Percentiles rank a stretch among this genome's conserved stretches.
These are phyloP conservation scores for Rhopalosiphum maidis DNA, from an alignment of 1,140 invertebrate species.

Conservation along the genomic window DNA sequence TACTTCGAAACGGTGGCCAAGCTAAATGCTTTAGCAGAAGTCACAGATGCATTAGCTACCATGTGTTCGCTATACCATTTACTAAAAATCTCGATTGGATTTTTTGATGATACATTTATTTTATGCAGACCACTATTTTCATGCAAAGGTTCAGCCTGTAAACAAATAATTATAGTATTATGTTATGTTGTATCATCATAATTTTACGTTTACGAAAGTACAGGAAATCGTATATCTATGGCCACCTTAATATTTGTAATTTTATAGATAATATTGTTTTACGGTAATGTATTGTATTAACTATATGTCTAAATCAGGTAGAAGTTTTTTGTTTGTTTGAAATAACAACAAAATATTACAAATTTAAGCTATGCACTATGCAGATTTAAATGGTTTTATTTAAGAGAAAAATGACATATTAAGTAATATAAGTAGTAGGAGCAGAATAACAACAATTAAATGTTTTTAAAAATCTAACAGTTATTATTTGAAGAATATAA, in stretches of 20 bases:
- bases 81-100: conserved; percentile 65
- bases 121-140: conserved; percentile 59
- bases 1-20: conserved; percentile 65
- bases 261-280: not conserved
- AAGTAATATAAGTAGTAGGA: not conserved
- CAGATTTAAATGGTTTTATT: not conserved
- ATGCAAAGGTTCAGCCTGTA: not conserved
- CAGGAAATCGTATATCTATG: not conserved
- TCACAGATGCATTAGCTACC: conserved; percentile 59
- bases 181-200: not conserved
- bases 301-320: too few species aligned
- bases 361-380: not conserved
- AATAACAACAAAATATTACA: too few species aligned
- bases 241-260: not conserved
- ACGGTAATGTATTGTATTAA: not conserved
- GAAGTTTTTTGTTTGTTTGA: too few species aligned
- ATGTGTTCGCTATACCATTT: conserved; percentile 63
- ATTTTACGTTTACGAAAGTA: not conserved
- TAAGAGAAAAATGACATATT: not conserved
- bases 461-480: not conserved
- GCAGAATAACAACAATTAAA: not conserved
- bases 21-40: conserved; percentile 63
- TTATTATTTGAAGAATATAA: not conserved
- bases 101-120: conserved; percentile 62
- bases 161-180: conserved; percentile 2